A percentile compares a stretch with the other conserved stretches of the same genome.
phyloP scores from a whole-genome alignment of 1,140 invertebrate genomes.

The Pomacea maculata region DNA sequence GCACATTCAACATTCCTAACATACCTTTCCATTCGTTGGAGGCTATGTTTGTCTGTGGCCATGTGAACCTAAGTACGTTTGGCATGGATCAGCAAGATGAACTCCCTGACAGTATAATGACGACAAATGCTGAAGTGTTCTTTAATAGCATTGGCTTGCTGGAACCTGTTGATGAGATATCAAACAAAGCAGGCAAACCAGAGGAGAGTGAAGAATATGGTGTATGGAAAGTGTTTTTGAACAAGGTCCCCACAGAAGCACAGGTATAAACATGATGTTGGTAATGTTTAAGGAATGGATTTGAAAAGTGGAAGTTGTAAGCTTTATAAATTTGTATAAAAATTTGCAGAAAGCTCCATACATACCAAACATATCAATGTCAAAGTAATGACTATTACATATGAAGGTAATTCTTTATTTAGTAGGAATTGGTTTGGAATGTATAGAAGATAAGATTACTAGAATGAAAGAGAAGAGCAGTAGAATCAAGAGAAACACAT shows the following conservation, averaged over 20 bases:
- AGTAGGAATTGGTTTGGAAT: not conserved
- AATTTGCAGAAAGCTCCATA: too few relatives aligned
- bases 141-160: slow-evolving; percentile 66
- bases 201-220: slow-evolving; percentile 27
- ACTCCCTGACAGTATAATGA: slow-evolving; percentile 65
- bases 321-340: not conserved
- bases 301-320: not conserved
- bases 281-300: not conserved
- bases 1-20: slow-evolving; percentile 48
- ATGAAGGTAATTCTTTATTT: not conserved
- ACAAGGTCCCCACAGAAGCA: slow-evolving; percentile 28
- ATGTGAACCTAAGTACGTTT: slow-evolving; percentile 68
- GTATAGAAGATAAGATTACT: too few relatives aligned
- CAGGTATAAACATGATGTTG: not conserved
- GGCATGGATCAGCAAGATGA: slow-evolving; percentile 56
- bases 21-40: slow-evolving; percentile 70
- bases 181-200: slow-evolving; percentile 24
- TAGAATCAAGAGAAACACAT: too few relatives aligned
- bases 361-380: not conserved
- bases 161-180: slow-evolving; percentile 59
- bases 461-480: too few relatives aligned
- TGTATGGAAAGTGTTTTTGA: slow-evolving; percentile 68
- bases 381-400: not conserved
- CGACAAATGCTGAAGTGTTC: slow-evolving; percentile 63
- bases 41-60: slow-evolving; percentile 71